Percentiles rank a stretch among this genome's conserved stretches.
Conservation (phyloP, 2,888 invertebrate species). For the Alloplasta piceator region DNA sequence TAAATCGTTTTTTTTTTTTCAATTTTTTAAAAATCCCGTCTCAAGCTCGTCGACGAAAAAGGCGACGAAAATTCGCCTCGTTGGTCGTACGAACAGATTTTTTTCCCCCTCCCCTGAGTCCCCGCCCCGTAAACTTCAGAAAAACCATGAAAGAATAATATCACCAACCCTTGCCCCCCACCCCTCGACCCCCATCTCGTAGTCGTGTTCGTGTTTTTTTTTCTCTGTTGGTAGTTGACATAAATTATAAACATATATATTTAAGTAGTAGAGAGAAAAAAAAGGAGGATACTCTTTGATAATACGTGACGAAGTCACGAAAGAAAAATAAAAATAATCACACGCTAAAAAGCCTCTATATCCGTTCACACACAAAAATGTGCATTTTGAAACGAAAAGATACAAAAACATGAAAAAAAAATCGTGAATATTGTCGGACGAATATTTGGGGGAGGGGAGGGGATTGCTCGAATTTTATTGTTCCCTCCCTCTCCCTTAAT, state of each 20-base stretch:
- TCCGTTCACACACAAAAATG: slow-evolving; percentile 60
- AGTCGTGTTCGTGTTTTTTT: slow-evolving; percentile 78
- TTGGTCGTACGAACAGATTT: slow-evolving; percentile 63
- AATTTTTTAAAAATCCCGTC: slow-evolving; percentile 67
- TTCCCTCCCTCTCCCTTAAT: no score
- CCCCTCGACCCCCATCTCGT: slow-evolving; percentile 73
- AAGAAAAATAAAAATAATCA: slow-evolving; percentile 31
- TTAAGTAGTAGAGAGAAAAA: slow-evolving; percentile 68
- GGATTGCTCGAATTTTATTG: no score
- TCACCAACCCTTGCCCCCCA: slow-evolving; percentile 58
- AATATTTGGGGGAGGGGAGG: no score
- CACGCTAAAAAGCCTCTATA: slow-evolving; percentile 51
- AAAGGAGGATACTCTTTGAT: slow-evolving; percentile 71
- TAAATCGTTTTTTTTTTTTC: slow-evolving; percentile 59
- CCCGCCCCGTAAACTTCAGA: slow-evolving; percentile 68
- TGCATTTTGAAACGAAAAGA: slow-evolving; percentile 8
- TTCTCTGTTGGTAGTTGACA: slow-evolving; percentile 67
- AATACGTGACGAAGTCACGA: slow-evolving; percentile 66
- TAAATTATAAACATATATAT: slow-evolving; percentile 57
- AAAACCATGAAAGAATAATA: slow-evolving; percentile 39
- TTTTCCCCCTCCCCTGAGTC: slow-evolving; percentile 68
- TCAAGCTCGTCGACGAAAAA: slow-evolving; percentile 70
- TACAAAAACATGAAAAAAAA: slow-evolving; percentile 52
- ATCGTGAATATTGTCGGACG: slow-evolving; percentile 53
- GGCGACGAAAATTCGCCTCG: slow-evolving; percentile 56